These are phyloP conservation scores for Empidonax traillii DNA, from an alignment of 2,113 vertebrate genomes.

Conservation along the genomic window DNA sequence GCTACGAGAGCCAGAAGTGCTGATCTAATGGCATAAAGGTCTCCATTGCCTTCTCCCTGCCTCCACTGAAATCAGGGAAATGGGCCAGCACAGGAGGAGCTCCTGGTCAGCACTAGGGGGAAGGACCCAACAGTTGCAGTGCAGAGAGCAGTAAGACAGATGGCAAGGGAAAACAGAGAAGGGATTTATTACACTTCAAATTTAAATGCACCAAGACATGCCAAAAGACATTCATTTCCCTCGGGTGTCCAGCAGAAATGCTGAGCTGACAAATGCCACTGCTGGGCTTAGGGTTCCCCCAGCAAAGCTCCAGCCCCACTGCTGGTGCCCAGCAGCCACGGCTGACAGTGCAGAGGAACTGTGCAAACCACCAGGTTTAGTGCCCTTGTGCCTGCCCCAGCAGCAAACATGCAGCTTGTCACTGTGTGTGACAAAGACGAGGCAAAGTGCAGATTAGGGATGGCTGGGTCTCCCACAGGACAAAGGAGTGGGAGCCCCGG, in stretches of 20 bases:
- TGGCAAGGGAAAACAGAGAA: neutral
- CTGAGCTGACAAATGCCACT: neutral
- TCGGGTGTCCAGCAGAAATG: neutral
- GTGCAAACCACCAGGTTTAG: neutral
- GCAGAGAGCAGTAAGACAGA: neutral
- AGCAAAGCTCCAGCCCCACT: neutral
- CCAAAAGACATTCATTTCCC: neutral
- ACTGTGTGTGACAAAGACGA: rapidly evolving
- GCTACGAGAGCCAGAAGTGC: neutral
- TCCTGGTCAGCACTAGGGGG: neutral
- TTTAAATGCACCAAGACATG: neutral
- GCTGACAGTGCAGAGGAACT: neutral
- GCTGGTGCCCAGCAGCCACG: neutral
- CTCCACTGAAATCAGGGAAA: neutral
- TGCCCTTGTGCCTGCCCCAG: neutral
- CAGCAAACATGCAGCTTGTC: neutral
- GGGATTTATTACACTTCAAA: constrained; percentile 12
- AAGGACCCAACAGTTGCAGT: neutral
- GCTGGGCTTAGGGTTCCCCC: neutral
- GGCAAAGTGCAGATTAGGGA: neutral
- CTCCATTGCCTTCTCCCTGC: neutral
- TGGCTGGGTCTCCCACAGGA: neutral
- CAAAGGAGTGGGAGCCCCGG: rapidly evolving
- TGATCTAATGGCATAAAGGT: neutral
- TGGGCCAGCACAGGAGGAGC: neutral